Conservation (phyloP, 2,888 invertebrate species). For the Gasteruption jaculator region DNA sequence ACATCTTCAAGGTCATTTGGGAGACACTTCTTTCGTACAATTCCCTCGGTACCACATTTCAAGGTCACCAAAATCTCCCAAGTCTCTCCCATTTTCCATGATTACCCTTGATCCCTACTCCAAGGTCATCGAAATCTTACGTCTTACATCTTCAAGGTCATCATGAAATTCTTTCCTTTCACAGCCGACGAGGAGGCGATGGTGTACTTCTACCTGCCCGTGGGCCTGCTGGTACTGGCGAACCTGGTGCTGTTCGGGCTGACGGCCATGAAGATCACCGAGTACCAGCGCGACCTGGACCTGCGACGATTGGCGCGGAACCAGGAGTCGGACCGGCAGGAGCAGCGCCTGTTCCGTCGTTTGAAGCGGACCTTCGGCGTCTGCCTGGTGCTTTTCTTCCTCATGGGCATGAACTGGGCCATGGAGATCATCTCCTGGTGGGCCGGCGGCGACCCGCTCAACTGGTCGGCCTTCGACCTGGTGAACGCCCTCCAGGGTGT, state of each 20-base stretch:
- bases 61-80: too few relatives aligned
- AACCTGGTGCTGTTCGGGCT: constrained; percentile 58
- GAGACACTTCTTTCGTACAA: too few relatives aligned
- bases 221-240: constrained; percentile 55
- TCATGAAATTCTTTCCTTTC: not conserved
- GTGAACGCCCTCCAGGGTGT: constrained; percentile 69
- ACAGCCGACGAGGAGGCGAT: constrained; percentile 60
- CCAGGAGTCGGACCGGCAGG: constrained; percentile 39
- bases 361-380: constrained; percentile 52
- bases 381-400: constrained; percentile 60
- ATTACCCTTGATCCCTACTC: not conserved
- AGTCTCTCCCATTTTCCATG: not conserved
- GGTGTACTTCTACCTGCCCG: constrained; percentile 62
- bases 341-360: constrained; percentile 45
- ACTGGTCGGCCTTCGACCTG: constrained; percentile 64
- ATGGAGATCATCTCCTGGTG: constrained; percentile 68
- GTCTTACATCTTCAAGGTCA: not conserved
- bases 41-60: too few relatives aligned
- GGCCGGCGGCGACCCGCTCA: constrained; percentile 54
- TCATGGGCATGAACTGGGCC: constrained; percentile 69
- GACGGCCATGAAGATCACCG: constrained; percentile 55
- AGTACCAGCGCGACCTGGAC: constrained; percentile 53
- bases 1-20: too few relatives aligned
- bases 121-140: not conserved
- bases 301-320: constrained; percentile 49